Evolutionary conservation across 2,113 vertebrate species (phyloP), one percentile per base, ranked within the genome.

Genomic region (Fulmarus glacialis): DNA sequence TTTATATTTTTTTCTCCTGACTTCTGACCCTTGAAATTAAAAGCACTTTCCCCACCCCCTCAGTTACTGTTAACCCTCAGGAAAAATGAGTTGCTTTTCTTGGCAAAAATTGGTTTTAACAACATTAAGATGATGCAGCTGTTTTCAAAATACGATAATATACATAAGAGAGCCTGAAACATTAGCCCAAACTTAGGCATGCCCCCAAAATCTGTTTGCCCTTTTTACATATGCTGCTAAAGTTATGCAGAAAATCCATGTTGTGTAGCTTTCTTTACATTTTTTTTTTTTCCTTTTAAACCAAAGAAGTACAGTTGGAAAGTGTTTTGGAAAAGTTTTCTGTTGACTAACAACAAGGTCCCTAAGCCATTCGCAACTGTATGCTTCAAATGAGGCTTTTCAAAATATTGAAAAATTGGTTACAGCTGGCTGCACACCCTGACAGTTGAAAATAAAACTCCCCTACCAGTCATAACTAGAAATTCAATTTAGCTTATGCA

Each of bases 21-120:
- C 95, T 98, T 98, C 94, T 98, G 97, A 98, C 96, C 91, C 95
- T 97, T 98, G 94, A 98, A 98, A 97, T 98, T 95, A 97, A 98
- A 98, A 97, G 36, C 63, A 90, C 67, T 98, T 98, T 96, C 52
- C 71, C 84, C 59, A 97, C 74, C 68, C 53, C 58, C 85, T 94
- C 60, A 92, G 59, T 96, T 97, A 77, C 84, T 98, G 64, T 97
- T 97, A 98, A 96, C 88, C 80, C 36, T 30, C 43, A 95, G 90
- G 91, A 98, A 98, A 98, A 98, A 94, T 87, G 8, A 59, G 71
- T 97, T 3, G 53, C 29, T 95, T 90, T 97, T 97, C 89, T 90
- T 92, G 72, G 58, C 70, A 92, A 55, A 87, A 94, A 68, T 82
- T 78, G 23, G 34, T 94, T 95, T 97, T 95, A 96, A 96, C 43